A percentile compares a stretch with the other conserved stretches of the same genome.
These are phyloP conservation scores for Chironomus tentans DNA, from an alignment of 2,888 invertebrate genomes.

Conservation along the genomic window DNA sequence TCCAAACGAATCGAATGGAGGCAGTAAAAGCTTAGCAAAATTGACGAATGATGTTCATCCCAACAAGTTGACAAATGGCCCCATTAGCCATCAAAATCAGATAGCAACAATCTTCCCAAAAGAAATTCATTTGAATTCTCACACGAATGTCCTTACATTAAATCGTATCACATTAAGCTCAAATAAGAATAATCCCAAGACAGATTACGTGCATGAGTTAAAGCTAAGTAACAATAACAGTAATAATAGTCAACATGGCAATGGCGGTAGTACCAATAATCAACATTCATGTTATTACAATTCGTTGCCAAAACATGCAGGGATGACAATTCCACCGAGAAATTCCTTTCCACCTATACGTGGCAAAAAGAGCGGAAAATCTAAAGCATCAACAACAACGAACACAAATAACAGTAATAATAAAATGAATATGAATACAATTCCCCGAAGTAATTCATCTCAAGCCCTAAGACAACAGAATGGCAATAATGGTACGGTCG, in stretches of 20 bases:
- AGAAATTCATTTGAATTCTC: conserved; percentile 21
- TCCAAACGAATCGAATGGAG: conserved; percentile 36
- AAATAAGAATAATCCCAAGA: conserved; percentile 31
- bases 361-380: conserved; percentile 41
- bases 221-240: conserved; percentile 37
- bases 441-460: conserved; percentile 55
- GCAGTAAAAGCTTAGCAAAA: conserved; percentile 31
- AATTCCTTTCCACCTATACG: conserved; percentile 54
- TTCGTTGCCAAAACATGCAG: conserved; percentile 42
- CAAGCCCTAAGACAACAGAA: conserved; percentile 46
- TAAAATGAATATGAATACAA: conserved; percentile 45
- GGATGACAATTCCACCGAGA: conserved; percentile 52
- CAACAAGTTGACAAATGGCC: conserved; percentile 16
- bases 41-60: conserved; percentile 27
- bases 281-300: conserved; percentile 34
- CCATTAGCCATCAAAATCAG: not conserved
- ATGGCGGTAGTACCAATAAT: conserved; percentile 24
- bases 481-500: not conserved
- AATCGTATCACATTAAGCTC: conserved; percentile 30
- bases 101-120: conserved; percentile 16
- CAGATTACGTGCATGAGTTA: conserved; percentile 40
- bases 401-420: conserved; percentile 33
- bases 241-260: conserved; percentile 32
- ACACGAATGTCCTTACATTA: conserved; percentile 29
- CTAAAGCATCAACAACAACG: conserved; percentile 31